Percentiles rank a stretch among this genome's conserved stretches.
phyloP scores from a whole-genome alignment of 2,888 invertebrate genomes.

The Dasypolia templi region DNA sequence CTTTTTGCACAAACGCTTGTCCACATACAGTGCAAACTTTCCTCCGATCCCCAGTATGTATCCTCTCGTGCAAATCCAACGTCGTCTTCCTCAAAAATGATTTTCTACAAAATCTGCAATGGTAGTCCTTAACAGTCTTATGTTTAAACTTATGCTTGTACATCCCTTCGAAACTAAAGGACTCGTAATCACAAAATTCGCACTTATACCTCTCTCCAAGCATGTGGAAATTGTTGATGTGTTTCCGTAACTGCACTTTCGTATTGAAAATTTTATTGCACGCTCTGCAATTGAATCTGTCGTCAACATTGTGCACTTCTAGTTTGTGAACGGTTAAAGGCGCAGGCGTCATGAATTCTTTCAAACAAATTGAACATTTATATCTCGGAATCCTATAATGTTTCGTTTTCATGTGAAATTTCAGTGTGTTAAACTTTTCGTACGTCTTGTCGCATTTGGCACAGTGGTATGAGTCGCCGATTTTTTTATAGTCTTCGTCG shows the following conservation, averaged over 20 bases:
- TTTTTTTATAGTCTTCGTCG: conserved; percentile 74
- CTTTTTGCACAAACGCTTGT: conserved; percentile 86
- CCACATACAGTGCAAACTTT: conserved; percentile 83
- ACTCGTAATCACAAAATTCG: conserved; percentile 81
- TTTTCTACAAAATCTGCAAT: conserved; percentile 86
- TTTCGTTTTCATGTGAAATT: conserved; percentile 78
- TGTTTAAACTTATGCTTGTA: conserved; percentile 85
- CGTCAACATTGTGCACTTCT: conserved; percentile 79
- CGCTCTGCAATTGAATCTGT: conserved; percentile 81
- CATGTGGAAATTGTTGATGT: conserved; percentile 84
- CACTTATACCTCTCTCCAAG: conserved; percentile 81
- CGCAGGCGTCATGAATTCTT: conserved; percentile 77
- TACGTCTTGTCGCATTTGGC: conserved; percentile 76
- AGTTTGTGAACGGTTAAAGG: conserved; percentile 79
- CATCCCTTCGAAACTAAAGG: conserved; percentile 79
- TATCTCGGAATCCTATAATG: conserved; percentile 79
- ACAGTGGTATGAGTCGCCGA: conserved; percentile 73
- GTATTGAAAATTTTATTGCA: conserved; percentile 81
- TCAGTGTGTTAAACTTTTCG: conserved; percentile 73
- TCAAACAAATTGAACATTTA: conserved; percentile 73
- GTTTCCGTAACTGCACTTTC: conserved; percentile 76
- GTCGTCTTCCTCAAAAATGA: conserved; percentile 83
- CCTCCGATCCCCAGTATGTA: conserved; percentile 84
- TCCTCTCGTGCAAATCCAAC: conserved; percentile 80
- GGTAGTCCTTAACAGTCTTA: conserved; percentile 82